Conservation (phyloP, 2,797 vertebrate species). For the Rhynchotus rufescens region DNA sequence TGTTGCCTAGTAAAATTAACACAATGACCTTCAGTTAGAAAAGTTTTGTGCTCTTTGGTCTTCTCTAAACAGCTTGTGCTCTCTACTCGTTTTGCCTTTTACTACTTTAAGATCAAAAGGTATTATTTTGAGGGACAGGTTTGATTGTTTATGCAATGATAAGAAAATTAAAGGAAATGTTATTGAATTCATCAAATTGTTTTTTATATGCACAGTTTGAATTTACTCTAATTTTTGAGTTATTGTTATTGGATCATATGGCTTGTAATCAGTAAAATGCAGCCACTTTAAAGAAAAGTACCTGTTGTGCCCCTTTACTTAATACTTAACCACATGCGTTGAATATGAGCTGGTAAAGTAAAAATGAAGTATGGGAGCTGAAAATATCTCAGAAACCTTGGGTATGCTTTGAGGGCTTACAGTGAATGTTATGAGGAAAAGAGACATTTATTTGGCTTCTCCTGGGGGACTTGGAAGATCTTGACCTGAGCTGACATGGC, state of each 20-base stretch:
- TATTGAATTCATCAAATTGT: not conserved
- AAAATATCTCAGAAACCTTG: not conserved
- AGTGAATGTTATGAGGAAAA: not conserved
- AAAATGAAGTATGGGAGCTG: rapidly evolving
- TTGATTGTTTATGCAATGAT: not conserved
- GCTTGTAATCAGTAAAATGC: not conserved
- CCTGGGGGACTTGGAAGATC: not conserved
- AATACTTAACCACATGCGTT: not conserved
- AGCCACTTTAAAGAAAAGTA: not conserved
- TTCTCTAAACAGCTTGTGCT: not conserved
- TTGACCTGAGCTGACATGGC: not conserved
- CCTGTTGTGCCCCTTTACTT: not conserved
- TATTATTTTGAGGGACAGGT: not conserved
- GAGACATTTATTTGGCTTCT: not conserved
- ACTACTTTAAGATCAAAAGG: not conserved
- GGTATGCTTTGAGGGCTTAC: not conserved
- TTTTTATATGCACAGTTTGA: not conserved
- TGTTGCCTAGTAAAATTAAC: not conserved
- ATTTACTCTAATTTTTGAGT: not conserved
- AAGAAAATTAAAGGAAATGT: not conserved
- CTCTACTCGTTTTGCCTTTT: not conserved
- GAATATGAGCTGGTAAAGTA: not conserved
- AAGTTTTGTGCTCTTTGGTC: not conserved
- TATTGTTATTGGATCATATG: not conserved
- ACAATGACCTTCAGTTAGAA: not conserved